These are phyloP conservation scores for Donacobius atricapilla DNA, from an alignment of 2,113 vertebrate genomes.

Conservation along the genomic window DNA sequence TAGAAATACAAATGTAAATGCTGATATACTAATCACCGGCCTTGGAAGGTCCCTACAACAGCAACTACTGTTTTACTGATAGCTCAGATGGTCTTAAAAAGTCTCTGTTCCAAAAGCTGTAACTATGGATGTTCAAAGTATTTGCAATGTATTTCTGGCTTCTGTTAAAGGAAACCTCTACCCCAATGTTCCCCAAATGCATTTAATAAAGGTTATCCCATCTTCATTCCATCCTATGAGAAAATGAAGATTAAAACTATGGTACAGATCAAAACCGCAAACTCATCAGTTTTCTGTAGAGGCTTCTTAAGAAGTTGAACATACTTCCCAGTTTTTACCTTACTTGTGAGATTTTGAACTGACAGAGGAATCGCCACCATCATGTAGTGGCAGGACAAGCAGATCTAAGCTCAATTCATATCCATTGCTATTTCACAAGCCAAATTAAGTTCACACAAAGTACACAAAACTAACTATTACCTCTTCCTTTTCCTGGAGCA, in stretches of 20 bases:
- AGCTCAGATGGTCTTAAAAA: neutral
- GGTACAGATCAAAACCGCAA: neutral
- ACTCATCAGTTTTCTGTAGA: neutral
- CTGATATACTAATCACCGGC: neutral
- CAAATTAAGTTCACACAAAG: neutral
- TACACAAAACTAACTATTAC: conserved; percentile 40
- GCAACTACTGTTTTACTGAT: neutral
- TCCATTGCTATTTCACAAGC: neutral
- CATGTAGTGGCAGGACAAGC: neutral
- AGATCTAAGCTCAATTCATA: neutral
- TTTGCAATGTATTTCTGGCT: neutral
- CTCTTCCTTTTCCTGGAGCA: conserved; percentile 37
- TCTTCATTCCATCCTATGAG: neutral
- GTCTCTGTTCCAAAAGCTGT: neutral
- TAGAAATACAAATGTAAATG: neutral
- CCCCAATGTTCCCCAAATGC: neutral
- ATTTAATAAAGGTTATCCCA: neutral
- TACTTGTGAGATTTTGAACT: neutral
- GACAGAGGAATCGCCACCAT: neutral
- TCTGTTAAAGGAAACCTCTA: neutral
- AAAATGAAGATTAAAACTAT: neutral
- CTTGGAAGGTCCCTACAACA: neutral
- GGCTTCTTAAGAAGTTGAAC: neutral
- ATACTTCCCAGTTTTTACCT: neutral
- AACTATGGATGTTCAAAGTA: neutral